Evolutionary conservation across 2,113 vertebrate genomes (phyloP).

Genomic region (Lutjanus erythropterus): DNA sequence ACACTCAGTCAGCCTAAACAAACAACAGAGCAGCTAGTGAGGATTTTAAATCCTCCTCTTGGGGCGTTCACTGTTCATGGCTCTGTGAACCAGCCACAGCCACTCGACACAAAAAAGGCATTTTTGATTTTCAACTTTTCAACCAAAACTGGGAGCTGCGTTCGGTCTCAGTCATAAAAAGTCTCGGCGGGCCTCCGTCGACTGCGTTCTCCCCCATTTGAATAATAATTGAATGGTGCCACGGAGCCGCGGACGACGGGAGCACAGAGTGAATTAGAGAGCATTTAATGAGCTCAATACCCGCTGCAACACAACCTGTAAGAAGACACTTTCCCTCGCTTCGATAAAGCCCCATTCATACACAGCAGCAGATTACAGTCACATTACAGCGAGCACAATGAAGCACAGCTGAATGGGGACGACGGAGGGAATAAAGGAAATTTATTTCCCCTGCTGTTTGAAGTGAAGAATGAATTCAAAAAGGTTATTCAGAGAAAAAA

Average conservation of each 20-base stretch:
- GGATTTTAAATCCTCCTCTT: constrained; percentile 13
- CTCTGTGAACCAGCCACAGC: constrained; percentile 31
- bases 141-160: constrained; percentile 3
- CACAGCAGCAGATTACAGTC: constrained; percentile 68
- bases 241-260: constrained; percentile 49
- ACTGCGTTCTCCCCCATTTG: constrained; percentile 66
- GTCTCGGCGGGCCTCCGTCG: constrained; percentile 48
- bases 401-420: constrained; percentile 32
- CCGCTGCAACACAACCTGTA: constrained; percentile 63
- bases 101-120: constrained; percentile 31
- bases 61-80: constrained; percentile 29
- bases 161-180: constrained; percentile 15
- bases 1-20: constrained; percentile 42
- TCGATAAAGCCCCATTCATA: constrained; percentile 67
- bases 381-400: constrained; percentile 73
- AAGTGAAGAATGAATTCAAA: constrained; percentile 54
- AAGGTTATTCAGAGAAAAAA: constrained; percentile 55
- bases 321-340: constrained; percentile 62
- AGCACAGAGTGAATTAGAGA: constrained; percentile 74
- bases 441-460: constrained; percentile 54
- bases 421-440: constrained; percentile 40
- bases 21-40: constrained; percentile 45
- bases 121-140: constrained; percentile 54
- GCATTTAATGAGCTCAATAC: constrained; percentile 74
- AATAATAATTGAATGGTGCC: constrained; percentile 74